Percentiles rank a stretch among this genome's conserved stretches.
phyloP scores from a whole-genome alignment of 2,113 vertebrate genomes.

The Pogona vitticeps region DNA sequence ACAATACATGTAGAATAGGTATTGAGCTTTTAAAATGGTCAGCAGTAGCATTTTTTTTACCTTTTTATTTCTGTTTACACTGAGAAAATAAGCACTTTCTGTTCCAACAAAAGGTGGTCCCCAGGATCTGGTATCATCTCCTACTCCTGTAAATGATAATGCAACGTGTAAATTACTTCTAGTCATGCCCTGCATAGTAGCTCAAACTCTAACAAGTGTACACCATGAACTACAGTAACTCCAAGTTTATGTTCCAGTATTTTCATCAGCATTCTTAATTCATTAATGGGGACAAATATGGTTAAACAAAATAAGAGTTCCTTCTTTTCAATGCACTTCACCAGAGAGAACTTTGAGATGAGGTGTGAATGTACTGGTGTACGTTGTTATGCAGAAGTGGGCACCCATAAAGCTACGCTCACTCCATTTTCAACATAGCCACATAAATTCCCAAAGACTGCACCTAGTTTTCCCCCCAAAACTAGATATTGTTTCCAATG shows the following conservation, averaged over 20 bases:
- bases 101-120: conserved; percentile 88
- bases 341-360: too few species aligned
- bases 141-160: conserved; percentile 79
- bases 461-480: too few species aligned
- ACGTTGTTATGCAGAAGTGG: too few species aligned
- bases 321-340: too few species aligned
- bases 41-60: conserved; percentile 63
- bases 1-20: neutral
- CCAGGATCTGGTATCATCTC: conserved; percentile 94
- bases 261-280: neutral
- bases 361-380: too few species aligned
- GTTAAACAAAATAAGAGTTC: too few species aligned
- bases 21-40: neutral
- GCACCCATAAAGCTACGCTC: too few species aligned
- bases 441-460: too few species aligned
- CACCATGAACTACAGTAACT: neutral
- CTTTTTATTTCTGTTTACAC: conserved; percentile 96
- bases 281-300: neutral
- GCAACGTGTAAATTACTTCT: neutral
- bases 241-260: neutral
- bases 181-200: neutral
- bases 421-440: too few species aligned
- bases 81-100: conserved; percentile 94
- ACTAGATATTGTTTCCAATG: too few species aligned
- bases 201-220: neutral